Evolutionary conservation across 2,113 vertebrate genomes (phyloP).

Genomic region (Rousettus leschenaultii): DNA sequence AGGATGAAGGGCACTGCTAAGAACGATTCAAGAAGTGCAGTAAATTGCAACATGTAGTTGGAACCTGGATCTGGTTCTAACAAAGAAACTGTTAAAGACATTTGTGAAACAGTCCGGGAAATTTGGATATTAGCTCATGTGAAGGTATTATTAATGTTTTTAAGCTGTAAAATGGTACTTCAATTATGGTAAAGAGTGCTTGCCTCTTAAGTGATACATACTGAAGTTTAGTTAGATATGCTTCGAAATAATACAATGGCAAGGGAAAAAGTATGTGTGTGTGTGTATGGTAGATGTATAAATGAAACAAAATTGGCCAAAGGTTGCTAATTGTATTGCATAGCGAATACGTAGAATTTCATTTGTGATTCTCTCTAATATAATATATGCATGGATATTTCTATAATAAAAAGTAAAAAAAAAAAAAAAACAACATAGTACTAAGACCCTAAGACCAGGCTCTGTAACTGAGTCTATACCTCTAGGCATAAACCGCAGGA

Average conservation of each 20-base stretch:
- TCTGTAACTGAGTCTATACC: background rate
- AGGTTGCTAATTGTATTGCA: background rate
- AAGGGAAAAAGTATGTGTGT: background rate
- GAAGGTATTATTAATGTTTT: conserved; percentile 30
- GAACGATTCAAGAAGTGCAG: background rate
- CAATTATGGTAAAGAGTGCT: background rate
- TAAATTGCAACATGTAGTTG: background rate
- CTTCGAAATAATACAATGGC: background rate
- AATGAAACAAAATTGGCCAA: background rate
- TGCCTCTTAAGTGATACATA: background rate
- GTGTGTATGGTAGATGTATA: background rate
- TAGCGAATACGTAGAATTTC: background rate
- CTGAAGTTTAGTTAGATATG: background rate
- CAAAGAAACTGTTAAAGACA: background rate
- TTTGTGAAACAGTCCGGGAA: background rate
- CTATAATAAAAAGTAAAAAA: background rate
- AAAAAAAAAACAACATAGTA: background rate
- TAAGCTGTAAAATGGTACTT: background rate
- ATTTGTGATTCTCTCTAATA: background rate
- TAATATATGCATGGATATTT: background rate
- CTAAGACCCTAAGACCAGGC: background rate
- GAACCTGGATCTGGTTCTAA: background rate
- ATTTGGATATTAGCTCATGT: background rate
- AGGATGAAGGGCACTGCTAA: background rate
- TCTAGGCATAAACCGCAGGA: background rate